Percentiles rank a stretch among this genome's conserved stretches.
Evolutionary conservation across 2,888 invertebrate species (phyloP).

Genomic region (Chrysodeixis includens): DNA sequence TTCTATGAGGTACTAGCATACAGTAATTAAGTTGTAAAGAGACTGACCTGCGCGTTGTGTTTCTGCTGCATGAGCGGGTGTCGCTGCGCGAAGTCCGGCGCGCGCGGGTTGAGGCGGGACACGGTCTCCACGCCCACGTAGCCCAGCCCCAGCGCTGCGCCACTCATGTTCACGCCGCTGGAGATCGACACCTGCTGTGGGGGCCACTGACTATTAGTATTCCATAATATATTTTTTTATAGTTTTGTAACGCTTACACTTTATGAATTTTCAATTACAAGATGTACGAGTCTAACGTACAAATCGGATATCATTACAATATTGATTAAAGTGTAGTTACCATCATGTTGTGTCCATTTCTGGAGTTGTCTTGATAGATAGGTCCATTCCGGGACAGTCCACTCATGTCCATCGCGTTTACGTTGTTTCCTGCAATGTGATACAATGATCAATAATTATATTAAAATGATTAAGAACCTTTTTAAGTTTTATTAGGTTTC

Average conservation of each 20-base stretch:
- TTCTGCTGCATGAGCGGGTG: constrained; percentile 79
- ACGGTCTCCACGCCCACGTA: constrained; percentile 79
- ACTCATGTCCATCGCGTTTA: constrained; percentile 83
- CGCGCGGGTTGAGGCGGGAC: constrained; percentile 86
- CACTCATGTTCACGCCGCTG: constrained; percentile 58
- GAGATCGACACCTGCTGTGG: constrained; percentile 72
- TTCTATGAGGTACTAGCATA: too few relatives aligned
- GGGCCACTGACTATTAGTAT: background rate
- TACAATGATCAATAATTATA: background rate
- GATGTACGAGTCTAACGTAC: too few relatives aligned
- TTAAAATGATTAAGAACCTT: too few relatives aligned
- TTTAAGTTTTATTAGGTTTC: too few relatives aligned
- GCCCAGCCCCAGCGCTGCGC: constrained; percentile 56
- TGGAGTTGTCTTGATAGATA: constrained; percentile 84
- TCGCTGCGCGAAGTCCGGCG: constrained; percentile 85
- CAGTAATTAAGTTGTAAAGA: constrained; percentile 9
- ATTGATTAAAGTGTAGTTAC: constrained; percentile 56
- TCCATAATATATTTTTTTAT: background rate
- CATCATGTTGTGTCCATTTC: constrained; percentile 87
- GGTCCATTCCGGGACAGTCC: constrained; percentile 84
- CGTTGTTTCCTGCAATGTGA: constrained; percentile 75
- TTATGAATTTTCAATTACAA: too few relatives aligned
- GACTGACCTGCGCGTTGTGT: constrained; percentile 77
- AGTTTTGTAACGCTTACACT: background rate
- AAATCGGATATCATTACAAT: too few relatives aligned